Evolutionary conservation across 1,140 invertebrate species (phyloP).

Genomic region (Chrysomallon squamiferum): DNA sequence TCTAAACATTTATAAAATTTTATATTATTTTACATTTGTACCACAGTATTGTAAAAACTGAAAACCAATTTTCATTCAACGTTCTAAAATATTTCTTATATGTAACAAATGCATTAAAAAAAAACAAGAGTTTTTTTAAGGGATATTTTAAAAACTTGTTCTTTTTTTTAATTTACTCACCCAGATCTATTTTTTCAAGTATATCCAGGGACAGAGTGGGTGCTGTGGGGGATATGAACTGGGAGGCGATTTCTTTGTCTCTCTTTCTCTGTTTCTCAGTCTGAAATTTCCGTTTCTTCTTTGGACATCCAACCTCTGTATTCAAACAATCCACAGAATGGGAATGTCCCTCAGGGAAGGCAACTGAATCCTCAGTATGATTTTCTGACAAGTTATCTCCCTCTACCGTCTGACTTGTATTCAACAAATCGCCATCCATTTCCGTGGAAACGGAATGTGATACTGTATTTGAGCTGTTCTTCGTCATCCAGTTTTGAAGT

Average conservation of each 20-base stretch:
- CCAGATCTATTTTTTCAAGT: constrained; percentile 24
- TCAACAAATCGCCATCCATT: not conserved
- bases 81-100: no score
- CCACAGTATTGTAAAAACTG: no score
- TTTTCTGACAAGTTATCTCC: no score
- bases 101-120: no score
- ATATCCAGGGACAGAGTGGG: constrained; percentile 12
- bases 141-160: no score
- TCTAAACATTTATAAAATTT: no score
- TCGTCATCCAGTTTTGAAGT: no score
- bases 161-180: constrained; percentile 10
- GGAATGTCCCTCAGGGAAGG: not conserved
- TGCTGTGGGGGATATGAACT: constrained; percentile 19
- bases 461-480: no score
- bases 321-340: no score
- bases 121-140: no score
- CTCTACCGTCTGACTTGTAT: not conserved
- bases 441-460: not conserved
- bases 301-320: not conserved
- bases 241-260: constrained; percentile 14
- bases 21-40: no score
- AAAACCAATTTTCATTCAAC: no score
- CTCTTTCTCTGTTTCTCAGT: constrained; percentile 8
- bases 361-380: not conserved
- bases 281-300: not conserved